Evolutionary conservation across 2,113 vertebrate genomes (phyloP).

Genomic region (Illadopsis cleaveri): DNA sequence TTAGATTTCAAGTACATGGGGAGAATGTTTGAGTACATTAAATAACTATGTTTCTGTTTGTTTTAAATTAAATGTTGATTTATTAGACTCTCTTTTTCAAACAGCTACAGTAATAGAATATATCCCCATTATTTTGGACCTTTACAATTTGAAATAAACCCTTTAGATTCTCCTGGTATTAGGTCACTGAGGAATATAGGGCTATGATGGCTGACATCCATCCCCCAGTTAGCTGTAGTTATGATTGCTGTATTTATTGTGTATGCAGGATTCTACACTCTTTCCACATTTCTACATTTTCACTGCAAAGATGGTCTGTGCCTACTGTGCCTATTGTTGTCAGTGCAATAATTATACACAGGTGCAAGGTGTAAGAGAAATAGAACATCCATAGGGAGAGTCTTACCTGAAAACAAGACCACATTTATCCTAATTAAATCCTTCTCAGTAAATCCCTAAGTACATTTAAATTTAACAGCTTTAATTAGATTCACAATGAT

Average conservation of each 20-base stretch:
- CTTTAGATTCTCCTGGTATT: not conserved
- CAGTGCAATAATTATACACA: not conserved
- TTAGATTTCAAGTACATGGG: not conserved
- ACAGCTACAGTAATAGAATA: not conserved
- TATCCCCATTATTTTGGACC: not conserved
- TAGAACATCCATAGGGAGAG: not conserved
- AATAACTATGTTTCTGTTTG: not conserved
- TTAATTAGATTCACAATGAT: not conserved
- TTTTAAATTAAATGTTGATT: not conserved
- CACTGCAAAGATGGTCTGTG: not conserved
- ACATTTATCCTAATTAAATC: not conserved
- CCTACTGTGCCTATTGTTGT: not conserved
- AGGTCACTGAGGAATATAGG: not conserved
- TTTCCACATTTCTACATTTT: not conserved
- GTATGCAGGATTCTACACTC: not conserved
- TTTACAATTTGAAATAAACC: not conserved
- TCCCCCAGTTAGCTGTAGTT: not conserved
- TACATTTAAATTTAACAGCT: not conserved
- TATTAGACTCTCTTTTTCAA: not conserved
- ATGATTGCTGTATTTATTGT: not conserved
- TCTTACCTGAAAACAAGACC: not conserved
- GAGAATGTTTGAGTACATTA: not conserved
- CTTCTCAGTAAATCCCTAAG: not conserved
- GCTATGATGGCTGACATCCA: not conserved
- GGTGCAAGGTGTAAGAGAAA: not conserved